These are phyloP conservation scores for Oxyteleia sp. DNA, from an alignment of 2,888 invertebrate species.

Conservation along the genomic window DNA sequence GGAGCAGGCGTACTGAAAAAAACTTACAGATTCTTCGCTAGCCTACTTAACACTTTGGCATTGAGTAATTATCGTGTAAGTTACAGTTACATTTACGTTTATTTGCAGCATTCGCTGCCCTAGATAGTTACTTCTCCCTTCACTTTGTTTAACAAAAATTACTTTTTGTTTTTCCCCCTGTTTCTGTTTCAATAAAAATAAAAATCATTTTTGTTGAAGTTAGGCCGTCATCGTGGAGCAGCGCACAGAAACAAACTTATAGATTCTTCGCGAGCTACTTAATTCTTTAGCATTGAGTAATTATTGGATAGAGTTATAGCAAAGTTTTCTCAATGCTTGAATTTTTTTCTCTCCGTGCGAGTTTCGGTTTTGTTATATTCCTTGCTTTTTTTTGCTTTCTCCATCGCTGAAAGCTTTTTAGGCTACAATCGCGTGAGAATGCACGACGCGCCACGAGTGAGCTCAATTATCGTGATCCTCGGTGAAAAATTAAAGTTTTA, in stretches of 20 bases:
- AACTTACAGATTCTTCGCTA: neutral
- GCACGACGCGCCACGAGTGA: conserved; percentile 74
- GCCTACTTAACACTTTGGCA: conserved; percentile 23
- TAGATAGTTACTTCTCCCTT: neutral
- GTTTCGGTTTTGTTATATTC: conserved; percentile 13
- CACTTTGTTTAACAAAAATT: conserved; percentile 2
- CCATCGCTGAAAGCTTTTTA: conserved; percentile 65
- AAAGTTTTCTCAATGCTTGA: conserved; percentile 46
- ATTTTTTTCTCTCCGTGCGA: conserved; percentile 5
- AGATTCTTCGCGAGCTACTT: neutral
- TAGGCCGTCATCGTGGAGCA: too few relatives aligned
- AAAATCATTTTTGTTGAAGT: too few relatives aligned
- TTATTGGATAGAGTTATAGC: conserved; percentile 35
- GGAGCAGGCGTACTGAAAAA: neutral
- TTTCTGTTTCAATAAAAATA: neutral
- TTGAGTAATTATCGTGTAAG: conserved; percentile 47
- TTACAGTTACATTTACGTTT: conserved; percentile 44
- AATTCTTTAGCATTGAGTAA: conserved; percentile 35
- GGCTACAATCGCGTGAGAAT: conserved; percentile 77
- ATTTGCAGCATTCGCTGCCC: conserved; percentile 16
- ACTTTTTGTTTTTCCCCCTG: neutral
- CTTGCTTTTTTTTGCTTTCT: conserved; percentile 26
- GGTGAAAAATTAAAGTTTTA: conserved; percentile 85
- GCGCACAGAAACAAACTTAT: neutral
- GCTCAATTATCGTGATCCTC: conserved; percentile 76